Base-by-base conservation (phyloP, 2,113 vertebrate genomes). In the Recurvirostra avosetta region DNA sequence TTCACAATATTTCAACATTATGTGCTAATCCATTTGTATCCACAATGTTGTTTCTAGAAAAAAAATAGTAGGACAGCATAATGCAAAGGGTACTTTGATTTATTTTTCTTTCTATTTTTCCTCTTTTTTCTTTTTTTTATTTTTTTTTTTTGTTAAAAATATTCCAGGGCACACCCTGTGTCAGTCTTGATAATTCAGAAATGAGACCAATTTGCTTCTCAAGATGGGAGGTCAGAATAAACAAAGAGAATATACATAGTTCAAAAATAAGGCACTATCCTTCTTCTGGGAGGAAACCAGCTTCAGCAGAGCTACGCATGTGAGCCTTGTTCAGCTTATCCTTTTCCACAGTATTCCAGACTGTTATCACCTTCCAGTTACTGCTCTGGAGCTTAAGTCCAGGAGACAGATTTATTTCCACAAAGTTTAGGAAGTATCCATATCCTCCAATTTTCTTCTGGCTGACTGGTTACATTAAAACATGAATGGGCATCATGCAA, bases 1-100 rank as follows among this genome's bases (percentile, higher is more conserved):
- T 88, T 93, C 92, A 90, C 22, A 43, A 77, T 93, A 90, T 92
- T 97, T 94, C 96, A 93, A 92, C 90, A 91, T 95, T 84, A 71
- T 86, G 85, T 63, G 78, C 88, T 95, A 92, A 94, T 92, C 55
- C 85, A 92, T 88, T 96, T 92, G 85, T 90, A 88, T 71, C 82
- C 92, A 79, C 59, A 92, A 62, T 66, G 55, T 71, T 92, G 75
- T 78, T 86, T 88, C 88, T 86, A 86, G 58, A 88, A 82, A 74
- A 93, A 85, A 93, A 77, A 84, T 22, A 50, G 40, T 15, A 76
- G 20, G 27, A 15, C 49, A 88, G 40, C 18, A 90, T 45, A 90
- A 85, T 66, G 77, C 70, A 90, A 93, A 94, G 34, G 16, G 26
- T 89, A 75, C 23, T 96, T 67, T 18, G 27, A 81, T 67, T 93